phyloP scores from a whole-genome alignment of 2,888 invertebrate species.

The Luffia ferchaultella region DNA sequence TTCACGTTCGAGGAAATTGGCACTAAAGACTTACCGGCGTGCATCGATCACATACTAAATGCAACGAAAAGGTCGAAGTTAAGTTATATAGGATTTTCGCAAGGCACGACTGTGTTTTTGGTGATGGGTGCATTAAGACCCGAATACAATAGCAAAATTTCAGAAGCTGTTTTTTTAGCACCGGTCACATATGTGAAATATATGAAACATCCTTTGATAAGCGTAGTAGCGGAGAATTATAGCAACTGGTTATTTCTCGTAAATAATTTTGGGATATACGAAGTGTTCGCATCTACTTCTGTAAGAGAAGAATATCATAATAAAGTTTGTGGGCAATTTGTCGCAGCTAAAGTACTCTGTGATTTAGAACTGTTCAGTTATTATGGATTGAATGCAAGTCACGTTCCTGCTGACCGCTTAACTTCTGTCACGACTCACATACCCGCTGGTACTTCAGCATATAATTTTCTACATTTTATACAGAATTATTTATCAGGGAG shows the following conservation, averaged over 20 bases:
- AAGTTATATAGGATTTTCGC: constrained; percentile 49
- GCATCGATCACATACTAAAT: constrained; percentile 37
- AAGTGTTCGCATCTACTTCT: constrained; percentile 31
- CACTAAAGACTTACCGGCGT: constrained; percentile 38
- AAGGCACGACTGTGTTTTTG: constrained; percentile 46
- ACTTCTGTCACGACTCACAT: constrained; percentile 41
- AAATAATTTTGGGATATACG: constrained; percentile 30
- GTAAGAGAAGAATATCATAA: constrained; percentile 30
- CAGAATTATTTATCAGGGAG: constrained; percentile 35
- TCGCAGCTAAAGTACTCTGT: constrained; percentile 31
- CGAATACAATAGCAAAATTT: constrained; percentile 42
- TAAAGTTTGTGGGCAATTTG: constrained; percentile 27
- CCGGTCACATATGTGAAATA: constrained; percentile 41
- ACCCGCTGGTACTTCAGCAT: constrained; percentile 39
- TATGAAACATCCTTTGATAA: constrained; percentile 32
- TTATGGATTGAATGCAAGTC: constrained; percentile 35
- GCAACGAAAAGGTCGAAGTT: constrained; percentile 27
- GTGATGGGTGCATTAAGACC: constrained; percentile 41
- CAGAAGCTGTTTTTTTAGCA: constrained; percentile 40
- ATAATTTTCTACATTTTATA: constrained; percentile 40
- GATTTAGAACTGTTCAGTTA: constrained; percentile 33
- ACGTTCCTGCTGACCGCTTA: constrained; percentile 31
- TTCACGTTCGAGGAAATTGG: constrained; percentile 54
- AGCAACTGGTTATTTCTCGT: constrained; percentile 22
- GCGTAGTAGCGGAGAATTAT: constrained; percentile 27